Base-by-base conservation (phyloP, 2,888 invertebrate species). In the Leucoptera coffeella region DNA sequence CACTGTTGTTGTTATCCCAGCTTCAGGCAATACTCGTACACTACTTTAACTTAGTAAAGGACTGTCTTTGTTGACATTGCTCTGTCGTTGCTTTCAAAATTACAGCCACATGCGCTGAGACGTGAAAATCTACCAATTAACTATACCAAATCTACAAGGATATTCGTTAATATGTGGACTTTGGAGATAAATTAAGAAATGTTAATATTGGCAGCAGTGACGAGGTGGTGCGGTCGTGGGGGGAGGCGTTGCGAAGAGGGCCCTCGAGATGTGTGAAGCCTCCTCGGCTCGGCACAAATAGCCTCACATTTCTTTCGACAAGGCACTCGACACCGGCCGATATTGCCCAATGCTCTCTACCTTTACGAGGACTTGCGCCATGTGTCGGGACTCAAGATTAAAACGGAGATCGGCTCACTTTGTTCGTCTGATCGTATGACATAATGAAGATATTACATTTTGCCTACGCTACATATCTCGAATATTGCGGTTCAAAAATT, bases 281-380 rank as follows among this genome's bases (percentile, higher is more conserved):
- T 42, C 46, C 47, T 47, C 40, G 48, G 43, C 47, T 47, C 40
- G 49, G 43, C 45, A 47, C 50, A 53, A 62, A 61, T 59, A 59
- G 55, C 55, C 44, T 42, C 52, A 47, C 57, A 58, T 57, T 57
- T 60, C 57, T 60, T 53, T 45, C 38, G 43, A 43, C 48, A 47
- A 43, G 43, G 50, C 51, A 47, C 57, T 60, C 38, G 39, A 53
- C 40, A 13, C 41, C 50, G 50, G 56, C 53, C 51, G 43, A 55
- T 58, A 57, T 54, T 50, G 32, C 33, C 35, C 30, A 41, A 39
- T 35, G 30, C 35, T 37, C 45, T 45, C 40, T 17, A 50, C 50
- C 47, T 52, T 50, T 50, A 51, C 47, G 45, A 50, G 43, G 11
- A 24, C n/a, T n/a, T n/a, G n/a, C n/a, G n/a, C n/a, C n/a, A n/a